Evolutionary conservation across 2,113 vertebrate genomes (phyloP), one percentile per base, ranked within the genome.

Genomic region (Catharus bicknelli): DNA sequence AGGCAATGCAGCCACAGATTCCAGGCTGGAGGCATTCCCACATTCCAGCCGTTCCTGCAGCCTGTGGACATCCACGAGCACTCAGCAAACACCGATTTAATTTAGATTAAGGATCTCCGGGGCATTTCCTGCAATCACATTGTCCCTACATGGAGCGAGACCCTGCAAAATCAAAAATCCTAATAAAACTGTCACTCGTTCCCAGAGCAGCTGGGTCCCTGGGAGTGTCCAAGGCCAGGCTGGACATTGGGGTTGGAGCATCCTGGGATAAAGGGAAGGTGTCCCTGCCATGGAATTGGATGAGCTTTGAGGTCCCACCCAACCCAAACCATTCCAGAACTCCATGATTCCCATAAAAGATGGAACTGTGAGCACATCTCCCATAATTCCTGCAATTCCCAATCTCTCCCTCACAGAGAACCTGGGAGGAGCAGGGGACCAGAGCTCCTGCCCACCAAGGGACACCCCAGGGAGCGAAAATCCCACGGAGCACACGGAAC

Each of bases 251-350:
- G 22, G 4, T 59, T 1, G 32, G 63, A 77, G 48, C 42, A 63
- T 0, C 57, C 48, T 55, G 50, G 74, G 29, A 3, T 0, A 5
- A 42, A 18, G 58, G 42, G 0, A 70, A 9, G 38, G 19, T 16
- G 42, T 55, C 22, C n/a, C 67, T 72, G 67, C 19, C 13, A 23
- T 34, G 64, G 66, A 0, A 42, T 0, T 1, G 57, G 48, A 29
- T 20, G 48, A 5, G 13, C 3, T 72, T 34, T 21, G 4, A 42
- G 13, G 25, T 12, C 42, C 6, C 16, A 48, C 8, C 48, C 48
- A 29, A 16, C 48, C 29, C 58, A 72, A 42, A 79, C 1, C 11
- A 15, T 43, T n/a, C 55, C 7, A 1, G 12, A 18, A 26, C 20
- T 53, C 74, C 50, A 3, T 1, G 13, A 22, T 63, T 48, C 57